These are phyloP conservation scores for Enteromius argenteus DNA, from an alignment of 2,797 vertebrate genomes.

Conservation along the genomic window DNA sequence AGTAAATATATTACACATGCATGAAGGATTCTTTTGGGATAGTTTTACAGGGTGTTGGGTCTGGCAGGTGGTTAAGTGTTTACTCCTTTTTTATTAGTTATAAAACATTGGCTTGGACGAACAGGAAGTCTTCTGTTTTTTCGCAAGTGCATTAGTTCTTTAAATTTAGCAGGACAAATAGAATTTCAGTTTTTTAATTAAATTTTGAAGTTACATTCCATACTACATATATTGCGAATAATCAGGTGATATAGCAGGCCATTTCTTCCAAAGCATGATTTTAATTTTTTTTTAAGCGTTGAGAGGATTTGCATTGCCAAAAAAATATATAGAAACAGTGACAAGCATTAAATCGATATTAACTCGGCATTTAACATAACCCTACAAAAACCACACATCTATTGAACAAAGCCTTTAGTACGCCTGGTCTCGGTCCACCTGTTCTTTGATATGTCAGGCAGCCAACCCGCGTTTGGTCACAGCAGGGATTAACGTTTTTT, in stretches of 20 bases:
- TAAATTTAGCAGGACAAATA: not conserved
- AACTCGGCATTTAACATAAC: constrained; percentile 86
- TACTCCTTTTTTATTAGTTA: constrained; percentile 82
- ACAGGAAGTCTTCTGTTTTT: not conserved
- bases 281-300: constrained; percentile 51
- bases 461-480: constrained; percentile 48
- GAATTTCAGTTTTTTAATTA: not conserved
- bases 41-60: constrained; percentile 84
- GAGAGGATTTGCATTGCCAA: constrained; percentile 77
- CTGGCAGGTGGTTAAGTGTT: constrained; percentile 98
- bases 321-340: constrained; percentile 75
- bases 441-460: constrained; percentile 71
- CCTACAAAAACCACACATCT: constrained; percentile 73
- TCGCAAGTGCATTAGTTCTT: not conserved
- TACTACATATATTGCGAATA: not conserved
- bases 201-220: not conserved
- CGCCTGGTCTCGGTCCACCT: constrained; percentile 81
- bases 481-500: constrained; percentile 53
- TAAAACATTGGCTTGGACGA: not conserved
- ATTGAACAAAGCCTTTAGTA: constrained; percentile 76
- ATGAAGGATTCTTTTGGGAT: constrained; percentile 90
- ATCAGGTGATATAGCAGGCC: not conserved
- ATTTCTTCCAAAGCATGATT: constrained; percentile 18
- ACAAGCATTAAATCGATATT: constrained; percentile 90
- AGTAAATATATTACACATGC: constrained; percentile 99